Evolutionary conservation across 2,797 vertebrate genomes (phyloP).

Genomic region (Gila robusta): DNA sequence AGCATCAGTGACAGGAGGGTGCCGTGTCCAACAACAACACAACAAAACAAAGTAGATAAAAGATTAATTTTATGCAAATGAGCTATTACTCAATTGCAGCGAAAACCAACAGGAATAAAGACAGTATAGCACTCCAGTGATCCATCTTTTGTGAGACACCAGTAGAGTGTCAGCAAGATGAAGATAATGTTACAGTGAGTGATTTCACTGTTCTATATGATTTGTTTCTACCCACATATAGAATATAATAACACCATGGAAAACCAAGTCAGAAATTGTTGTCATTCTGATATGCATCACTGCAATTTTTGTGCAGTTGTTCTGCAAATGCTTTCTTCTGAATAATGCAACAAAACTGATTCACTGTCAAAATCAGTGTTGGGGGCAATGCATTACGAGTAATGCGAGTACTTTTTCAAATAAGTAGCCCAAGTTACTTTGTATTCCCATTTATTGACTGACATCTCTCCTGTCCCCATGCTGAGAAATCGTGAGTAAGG

Average conservation of each 20-base stretch:
- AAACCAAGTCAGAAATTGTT: not conserved
- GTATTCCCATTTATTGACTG: no score
- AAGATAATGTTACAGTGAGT: not conserved
- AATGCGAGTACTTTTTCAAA: no score
- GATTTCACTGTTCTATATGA: conserved; percentile 9
- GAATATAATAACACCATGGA: not conserved
- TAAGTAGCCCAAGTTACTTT: no score
- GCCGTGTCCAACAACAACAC: not conserved
- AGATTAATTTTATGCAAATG: not conserved
- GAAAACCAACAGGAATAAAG: not conserved
- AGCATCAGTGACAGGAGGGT: not conserved
- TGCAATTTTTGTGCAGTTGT: not conserved
- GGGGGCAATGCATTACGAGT: no score
- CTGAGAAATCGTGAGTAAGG: no score
- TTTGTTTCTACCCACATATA: conserved; percentile 21
- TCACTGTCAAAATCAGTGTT: not conserved
- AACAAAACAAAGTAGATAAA: not conserved
- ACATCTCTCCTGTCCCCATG: no score
- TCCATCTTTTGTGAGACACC: not conserved
- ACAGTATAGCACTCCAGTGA: not conserved
- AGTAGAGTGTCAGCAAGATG: conserved; percentile 8
- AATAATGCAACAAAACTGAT: not conserved
- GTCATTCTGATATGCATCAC: not conserved
- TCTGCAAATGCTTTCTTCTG: not conserved
- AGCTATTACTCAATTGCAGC: not conserved